Base-by-base conservation (phyloP, 2,797 vertebrate genomes). In the Myiotriccus ornatus region DNA sequence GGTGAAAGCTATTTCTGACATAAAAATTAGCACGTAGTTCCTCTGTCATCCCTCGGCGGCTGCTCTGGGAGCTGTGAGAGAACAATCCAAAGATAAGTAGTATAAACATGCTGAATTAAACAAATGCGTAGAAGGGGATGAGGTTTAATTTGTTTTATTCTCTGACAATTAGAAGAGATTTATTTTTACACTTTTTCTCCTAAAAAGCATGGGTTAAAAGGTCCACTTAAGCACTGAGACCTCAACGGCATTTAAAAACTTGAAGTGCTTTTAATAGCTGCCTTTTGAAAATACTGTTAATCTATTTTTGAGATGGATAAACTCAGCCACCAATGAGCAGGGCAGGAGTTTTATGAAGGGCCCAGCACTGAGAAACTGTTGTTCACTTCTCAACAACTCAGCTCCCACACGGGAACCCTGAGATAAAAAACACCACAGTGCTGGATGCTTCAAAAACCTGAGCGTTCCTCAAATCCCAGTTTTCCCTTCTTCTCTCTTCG, bases 1-100 rank as follows among this genome's bases (percentile, higher is more conserved):
- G 95, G 89, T 94, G 94, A 94, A 91, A 91, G 93, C 83, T 94
- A 95, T 96, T 96, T 94, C 71, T 88, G 91, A 94, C 94, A 81
- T 81, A 94, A 94, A 95, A 96, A 94, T 91, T 88, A 94, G 94
- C 91, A 87, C 81, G 10, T 71, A 85, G 94, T 84, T 94, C 94
- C 93, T 95, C 92, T 68, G 85, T 59, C 94, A 91, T 80, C 85
- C 85, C 78, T 95, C 32, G 6, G 93, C 63, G 39, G 76, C 93
- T 87, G 94, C 59, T 27, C 91, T 94, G 94, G 82, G 76, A 94
- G 94, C 87, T 75, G 84, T 2, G 91, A 91, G 90, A 0, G 15
- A 90, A 53, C 21, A 87, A 91, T 57, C 84, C 94, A 73, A 76
- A 91, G 91, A 95, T 64, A 88, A 84, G 60, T 76, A 78, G 57